These are phyloP conservation scores for Platysteira castanea DNA, from an alignment of 2,113 vertebrate genomes.

Conservation along the genomic window DNA sequence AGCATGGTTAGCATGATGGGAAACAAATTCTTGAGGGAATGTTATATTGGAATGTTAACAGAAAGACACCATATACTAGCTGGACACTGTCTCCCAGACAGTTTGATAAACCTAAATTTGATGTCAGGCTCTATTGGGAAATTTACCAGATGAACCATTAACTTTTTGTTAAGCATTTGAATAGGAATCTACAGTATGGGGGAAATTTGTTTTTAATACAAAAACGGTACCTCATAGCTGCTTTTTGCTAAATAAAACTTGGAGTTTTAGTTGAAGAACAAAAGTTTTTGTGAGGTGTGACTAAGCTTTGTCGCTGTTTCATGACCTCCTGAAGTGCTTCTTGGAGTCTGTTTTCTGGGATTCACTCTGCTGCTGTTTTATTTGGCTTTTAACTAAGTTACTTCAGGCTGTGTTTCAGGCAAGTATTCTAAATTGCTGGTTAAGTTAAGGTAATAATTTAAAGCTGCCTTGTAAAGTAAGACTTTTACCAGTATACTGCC, in stretches of 20 bases:
- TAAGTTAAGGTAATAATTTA: constrained; percentile 12
- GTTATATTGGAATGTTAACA: neutral
- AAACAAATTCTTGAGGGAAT: neutral
- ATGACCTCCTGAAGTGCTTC: neutral
- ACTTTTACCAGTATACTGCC: constrained; percentile 5
- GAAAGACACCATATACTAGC: neutral
- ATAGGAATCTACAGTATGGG: neutral
- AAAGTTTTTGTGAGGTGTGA: neutral
- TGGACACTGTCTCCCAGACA: neutral
- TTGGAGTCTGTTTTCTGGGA: neutral
- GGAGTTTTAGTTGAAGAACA: neutral
- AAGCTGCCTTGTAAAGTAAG: constrained; percentile 37
- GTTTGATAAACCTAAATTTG: neutral
- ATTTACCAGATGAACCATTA: neutral
- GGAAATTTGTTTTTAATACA: neutral
- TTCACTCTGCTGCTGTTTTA: neutral
- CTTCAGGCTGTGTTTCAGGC: constrained; percentile 21
- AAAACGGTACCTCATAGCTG: neutral
- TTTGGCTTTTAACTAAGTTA: constrained; percentile 1
- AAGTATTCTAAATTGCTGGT: constrained; percentile 1
- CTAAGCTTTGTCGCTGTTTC: neutral
- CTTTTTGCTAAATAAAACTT: neutral
- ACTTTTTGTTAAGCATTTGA: neutral
- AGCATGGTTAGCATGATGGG: neutral
- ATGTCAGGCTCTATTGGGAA: neutral